phyloP scores from a whole-genome alignment of 2,888 invertebrate species.

The Chaetoderma sp. region DNA sequence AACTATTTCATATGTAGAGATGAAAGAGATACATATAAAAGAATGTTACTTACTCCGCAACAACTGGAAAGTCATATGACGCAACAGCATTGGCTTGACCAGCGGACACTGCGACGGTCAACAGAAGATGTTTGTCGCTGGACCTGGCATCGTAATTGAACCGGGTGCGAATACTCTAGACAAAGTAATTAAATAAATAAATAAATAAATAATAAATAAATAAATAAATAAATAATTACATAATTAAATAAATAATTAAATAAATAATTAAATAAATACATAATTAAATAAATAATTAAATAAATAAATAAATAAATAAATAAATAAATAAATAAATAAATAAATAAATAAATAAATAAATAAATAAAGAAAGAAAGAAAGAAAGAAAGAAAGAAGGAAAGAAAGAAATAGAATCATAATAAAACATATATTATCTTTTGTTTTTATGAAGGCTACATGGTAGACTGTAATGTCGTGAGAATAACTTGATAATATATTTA shows the following conservation, averaged over 20 bases:
- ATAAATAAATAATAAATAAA: not conserved
- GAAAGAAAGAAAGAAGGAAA: no score
- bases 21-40: no score
- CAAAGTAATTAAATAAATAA: not conserved
- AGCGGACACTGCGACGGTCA: slow-evolving; percentile 1
- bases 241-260: not conserved
- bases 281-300: not conserved
- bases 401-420: no score
- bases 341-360: no score
- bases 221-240: not conserved
- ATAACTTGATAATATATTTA: no score
- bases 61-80: not conserved
- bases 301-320: not conserved
- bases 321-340: no score
- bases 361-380: no score
- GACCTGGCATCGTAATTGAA: not conserved
- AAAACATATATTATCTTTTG: no score
- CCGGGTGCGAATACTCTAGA: no score
- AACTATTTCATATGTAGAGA: no score
- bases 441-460: no score
- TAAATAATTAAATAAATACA: not conserved
- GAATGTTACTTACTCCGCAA: slow-evolving; percentile 2
- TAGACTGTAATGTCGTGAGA: no score
- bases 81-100: not conserved
- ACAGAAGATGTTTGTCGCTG: not conserved